Conservation (phyloP, 2,888 invertebrate species). For the Brenthis daphne region DNA sequence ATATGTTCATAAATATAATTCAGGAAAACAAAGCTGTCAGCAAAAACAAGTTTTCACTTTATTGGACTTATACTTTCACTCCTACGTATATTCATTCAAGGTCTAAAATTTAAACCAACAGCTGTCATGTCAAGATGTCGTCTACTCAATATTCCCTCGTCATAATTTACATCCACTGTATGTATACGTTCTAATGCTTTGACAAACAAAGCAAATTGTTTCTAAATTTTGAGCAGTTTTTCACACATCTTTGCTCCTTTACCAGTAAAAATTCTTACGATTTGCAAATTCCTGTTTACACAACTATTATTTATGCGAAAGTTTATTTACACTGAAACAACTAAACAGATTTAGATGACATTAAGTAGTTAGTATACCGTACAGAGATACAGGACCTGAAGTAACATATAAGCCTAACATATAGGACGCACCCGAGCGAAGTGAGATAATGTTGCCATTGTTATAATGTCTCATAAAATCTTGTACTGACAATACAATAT, state of each 20-base stretch:
- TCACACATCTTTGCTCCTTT: background rate
- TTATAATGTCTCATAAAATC: too few species aligned
- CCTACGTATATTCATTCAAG: conserved; percentile 7
- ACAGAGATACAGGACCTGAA: too few species aligned
- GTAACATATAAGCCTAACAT: too few species aligned
- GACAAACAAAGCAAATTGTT: background rate
- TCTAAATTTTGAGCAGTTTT: background rate
- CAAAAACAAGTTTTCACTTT: conserved; percentile 3
- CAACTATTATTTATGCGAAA: too few species aligned
- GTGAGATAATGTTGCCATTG: too few species aligned
- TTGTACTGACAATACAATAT: too few species aligned
- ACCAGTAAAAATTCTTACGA: too few species aligned
- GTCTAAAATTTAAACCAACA: conserved; percentile 2
- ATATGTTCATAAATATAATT: background rate
- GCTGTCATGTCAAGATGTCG: background rate
- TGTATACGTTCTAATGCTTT: background rate
- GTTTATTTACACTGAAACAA: too few species aligned
- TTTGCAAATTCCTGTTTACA: too few species aligned
- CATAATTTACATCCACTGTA: conserved; percentile 10
- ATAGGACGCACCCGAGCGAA: too few species aligned
- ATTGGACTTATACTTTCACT: conserved; percentile 12
- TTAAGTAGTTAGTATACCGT: too few species aligned
- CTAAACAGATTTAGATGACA: too few species aligned
- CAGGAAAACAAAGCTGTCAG: background rate
- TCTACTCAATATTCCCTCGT: background rate